Base-by-base conservation (phyloP, 2,888 invertebrate species). In the Electrophaes corylata region DNA sequence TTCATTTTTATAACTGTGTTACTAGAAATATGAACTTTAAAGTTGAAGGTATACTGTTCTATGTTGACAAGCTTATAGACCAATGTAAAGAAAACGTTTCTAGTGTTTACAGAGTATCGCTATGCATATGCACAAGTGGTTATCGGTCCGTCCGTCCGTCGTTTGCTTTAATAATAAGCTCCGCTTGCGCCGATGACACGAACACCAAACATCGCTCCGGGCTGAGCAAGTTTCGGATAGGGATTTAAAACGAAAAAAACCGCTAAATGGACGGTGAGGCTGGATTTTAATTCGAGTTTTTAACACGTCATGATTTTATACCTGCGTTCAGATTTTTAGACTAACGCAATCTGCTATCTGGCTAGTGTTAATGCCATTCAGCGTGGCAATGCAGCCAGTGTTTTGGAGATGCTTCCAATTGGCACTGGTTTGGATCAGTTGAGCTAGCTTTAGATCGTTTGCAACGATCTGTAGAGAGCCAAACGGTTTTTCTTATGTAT, bases 141-240 rank as follows among this genome's bases (percentile, higher is more conserved):
- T 89, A 89, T 87, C 86, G 81, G 79, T 72, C 72, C 78, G 85
- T 81, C 81, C 79, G 86, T 80, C 77, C 77, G 79, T 81, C 80
- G 66, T 90, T 90, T 91, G 86, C 87, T 88, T 86, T 88, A 89
- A 88, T 85, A 89, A 89, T 89, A 88, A 88, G 79, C 74, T 75
- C 78, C 79, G 84, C 81, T 75, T 71, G 84, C 83, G 83, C 77
- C 75, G 79, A 69, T 86, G 88, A 89, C 91, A 91, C 90, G 90
- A 90, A 84, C 83, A 72, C 83, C 86, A 89, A 89, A 90, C 88
- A 90, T 66, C 64, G 81, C 79, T 68, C 58, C 75, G 62, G 75
- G 79, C 78, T 72, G 69, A 73, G 75, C 76, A 66, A 60, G 72
- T 73, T 71, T 67, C 70, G 67, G 68, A 67, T 61, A 63, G 67